Evolutionary conservation across 2,888 invertebrate species (phyloP), one percentile per base, ranked within the genome.

Genomic region (Carcina quercana): DNA sequence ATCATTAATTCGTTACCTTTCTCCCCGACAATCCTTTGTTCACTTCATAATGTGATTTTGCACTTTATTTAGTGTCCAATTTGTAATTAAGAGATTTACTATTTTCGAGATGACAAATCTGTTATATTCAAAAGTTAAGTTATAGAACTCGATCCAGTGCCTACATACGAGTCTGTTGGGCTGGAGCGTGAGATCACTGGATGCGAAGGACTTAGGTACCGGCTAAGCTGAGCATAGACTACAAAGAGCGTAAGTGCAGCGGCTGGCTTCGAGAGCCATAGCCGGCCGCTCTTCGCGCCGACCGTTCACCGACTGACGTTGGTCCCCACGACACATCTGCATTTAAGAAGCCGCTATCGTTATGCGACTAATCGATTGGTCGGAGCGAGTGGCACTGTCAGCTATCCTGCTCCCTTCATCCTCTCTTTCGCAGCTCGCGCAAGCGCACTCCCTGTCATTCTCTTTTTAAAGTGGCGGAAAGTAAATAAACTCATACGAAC

Each of bases 281-380:
- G 74, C 73, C 73, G 67, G 51, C 59, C 71, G 59, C 59, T 63
- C 65, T 57, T 58, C 60, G 55, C 70, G 73, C 65, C 64, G 60
- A 64, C 71, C 72, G 68, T 60, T 66, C 55, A 61, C 78, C 78
- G 69, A 83, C 83, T 83, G 79, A 79, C 80, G 80, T 70, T 66
- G 63, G 62, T 66, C 66, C 60, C 66, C 74, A 78, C 78, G 75
- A 80, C 82, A 80, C 80, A 83, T 83, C 83, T 82, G 83, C 83
- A 83, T 82, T 82, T 83, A 83, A 83, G 80, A 82, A 82, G 79
- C 72, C 78, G 82, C 79, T 80, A 79, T 82, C 80, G 83, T 82
- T 82, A 82, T 82, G 82, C 82, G 83, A 83, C 83, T 83, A 83
- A 83, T 83, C 83, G 83, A 83, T 83, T 82, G 82, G 83, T 80